Conservation (phyloP, 2,888 invertebrate species). For the Torymus aiolomorphi region DNA sequence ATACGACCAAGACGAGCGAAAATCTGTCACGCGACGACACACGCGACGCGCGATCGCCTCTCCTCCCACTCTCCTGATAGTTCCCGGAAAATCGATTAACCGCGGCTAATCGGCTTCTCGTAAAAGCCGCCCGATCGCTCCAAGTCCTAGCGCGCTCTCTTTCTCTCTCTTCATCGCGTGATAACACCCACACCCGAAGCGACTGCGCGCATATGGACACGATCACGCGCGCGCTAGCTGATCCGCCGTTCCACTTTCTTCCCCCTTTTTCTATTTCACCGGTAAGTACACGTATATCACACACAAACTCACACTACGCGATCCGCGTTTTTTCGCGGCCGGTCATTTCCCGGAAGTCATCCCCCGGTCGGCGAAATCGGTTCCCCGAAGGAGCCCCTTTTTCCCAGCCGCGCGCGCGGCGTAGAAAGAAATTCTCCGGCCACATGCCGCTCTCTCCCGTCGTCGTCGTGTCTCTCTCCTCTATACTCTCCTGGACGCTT, state of each 20-base stretch:
- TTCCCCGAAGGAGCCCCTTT: conserved; percentile 59
- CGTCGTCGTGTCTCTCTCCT: background rate
- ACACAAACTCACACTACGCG: background rate
- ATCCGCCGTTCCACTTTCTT: background rate
- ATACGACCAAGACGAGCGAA: no score
- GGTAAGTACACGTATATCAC: background rate
- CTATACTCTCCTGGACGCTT: background rate
- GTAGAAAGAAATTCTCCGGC: conserved; percentile 6
- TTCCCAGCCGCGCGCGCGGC: conserved; percentile 12
- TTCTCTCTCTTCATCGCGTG: conserved; percentile 61
- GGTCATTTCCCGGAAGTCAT: conserved; percentile 65
- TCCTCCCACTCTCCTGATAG: background rate
- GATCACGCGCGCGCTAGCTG: background rate
- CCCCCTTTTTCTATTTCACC: conserved; percentile 3
- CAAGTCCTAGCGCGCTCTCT: conserved; percentile 6
- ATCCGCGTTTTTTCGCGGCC: conserved; percentile 16
- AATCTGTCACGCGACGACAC: background rate
- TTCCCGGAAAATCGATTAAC: conserved; percentile 62
- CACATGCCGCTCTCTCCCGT: background rate
- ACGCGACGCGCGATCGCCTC: background rate
- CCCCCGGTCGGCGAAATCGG: conserved; percentile 61
- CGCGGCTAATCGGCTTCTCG: conserved; percentile 47
- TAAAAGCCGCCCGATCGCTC: conserved; percentile 29
- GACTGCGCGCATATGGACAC: background rate
- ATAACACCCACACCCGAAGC: conserved; percentile 53